Percentiles rank a stretch among this genome's conserved stretches.
phyloP scores from a whole-genome alignment of 2,888 invertebrate species.

The Fragum whitleyi region DNA sequence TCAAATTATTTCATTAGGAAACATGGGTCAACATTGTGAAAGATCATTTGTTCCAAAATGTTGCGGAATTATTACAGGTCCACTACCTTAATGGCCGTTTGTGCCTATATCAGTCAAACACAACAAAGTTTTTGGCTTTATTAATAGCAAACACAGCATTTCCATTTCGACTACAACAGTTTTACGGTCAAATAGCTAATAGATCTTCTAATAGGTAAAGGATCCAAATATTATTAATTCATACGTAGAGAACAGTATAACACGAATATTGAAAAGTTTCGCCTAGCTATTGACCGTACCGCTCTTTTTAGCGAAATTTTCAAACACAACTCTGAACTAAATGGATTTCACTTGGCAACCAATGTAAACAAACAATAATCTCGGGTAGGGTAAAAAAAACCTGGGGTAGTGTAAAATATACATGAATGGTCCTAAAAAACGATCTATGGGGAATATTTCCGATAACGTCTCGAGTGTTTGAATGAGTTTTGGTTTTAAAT shows the following conservation, averaged over 20 bases:
- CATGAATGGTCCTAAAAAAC: neutral
- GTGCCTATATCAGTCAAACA: no score
- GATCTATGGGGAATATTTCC: slow-evolving; percentile 14
- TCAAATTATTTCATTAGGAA: no score
- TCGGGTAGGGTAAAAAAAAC: slow-evolving; percentile 7
- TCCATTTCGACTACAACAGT: no score
- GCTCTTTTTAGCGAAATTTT: slow-evolving; percentile 32
- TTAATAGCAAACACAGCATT: no score
- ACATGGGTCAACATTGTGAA: no score
- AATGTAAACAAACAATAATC: slow-evolving; percentile 42
- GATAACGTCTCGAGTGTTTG: neutral
- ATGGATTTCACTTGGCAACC: slow-evolving; percentile 38
- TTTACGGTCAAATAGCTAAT: no score
- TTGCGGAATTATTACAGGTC: no score
- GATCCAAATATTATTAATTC: neutral
- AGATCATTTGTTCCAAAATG: no score
- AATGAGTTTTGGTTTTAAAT: no score
- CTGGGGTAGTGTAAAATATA: slow-evolving; percentile 2
- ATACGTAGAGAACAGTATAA: neutral
- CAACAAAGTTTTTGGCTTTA: no score
- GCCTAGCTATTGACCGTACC: slow-evolving; percentile 29
- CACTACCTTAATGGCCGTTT: no score
- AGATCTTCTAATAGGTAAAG: no score
- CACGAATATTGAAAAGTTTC: neutral
- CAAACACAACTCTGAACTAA: neutral